Evolutionary conservation across 2,113 vertebrate species (phyloP).

Genomic region (Gadus macrocephalus): DNA sequence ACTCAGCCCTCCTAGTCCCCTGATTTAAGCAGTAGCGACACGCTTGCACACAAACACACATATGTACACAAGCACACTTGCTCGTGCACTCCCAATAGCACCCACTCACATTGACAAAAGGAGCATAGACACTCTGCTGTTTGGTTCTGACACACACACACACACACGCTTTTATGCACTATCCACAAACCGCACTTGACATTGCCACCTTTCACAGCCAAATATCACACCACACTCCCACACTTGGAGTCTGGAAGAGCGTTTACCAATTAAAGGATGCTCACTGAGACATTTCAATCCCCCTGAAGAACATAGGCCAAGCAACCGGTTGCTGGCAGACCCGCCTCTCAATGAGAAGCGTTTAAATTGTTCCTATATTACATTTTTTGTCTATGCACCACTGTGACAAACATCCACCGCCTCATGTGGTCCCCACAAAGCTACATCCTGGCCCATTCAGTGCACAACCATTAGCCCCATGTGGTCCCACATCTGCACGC

Average conservation of each 20-base stretch:
- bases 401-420: too few species aligned
- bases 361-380: too few species aligned
- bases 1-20: background rate
- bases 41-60: conserved; percentile 3
- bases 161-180: background rate
- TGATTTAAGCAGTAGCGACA: background rate
- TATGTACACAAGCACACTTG: background rate
- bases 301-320: too few species aligned
- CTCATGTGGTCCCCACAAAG: too few species aligned
- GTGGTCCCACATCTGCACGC: too few species aligned
- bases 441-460: too few species aligned
- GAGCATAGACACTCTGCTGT: background rate
- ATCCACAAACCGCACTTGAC: conserved; percentile 8
- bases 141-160: background rate
- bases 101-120: background rate
- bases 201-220: conserved; percentile 48
- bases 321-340: too few species aligned
- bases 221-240: conserved; percentile 49
- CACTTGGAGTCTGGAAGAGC: conserved; percentile 44
- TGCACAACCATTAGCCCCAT: too few species aligned
- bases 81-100: background rate
- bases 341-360: too few species aligned
- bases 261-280: conserved; percentile 48
- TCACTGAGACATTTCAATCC: conserved; percentile 18
- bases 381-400: too few species aligned